Conservation (phyloP, 2,888 invertebrate genomes). For the Eristalis tenax region DNA sequence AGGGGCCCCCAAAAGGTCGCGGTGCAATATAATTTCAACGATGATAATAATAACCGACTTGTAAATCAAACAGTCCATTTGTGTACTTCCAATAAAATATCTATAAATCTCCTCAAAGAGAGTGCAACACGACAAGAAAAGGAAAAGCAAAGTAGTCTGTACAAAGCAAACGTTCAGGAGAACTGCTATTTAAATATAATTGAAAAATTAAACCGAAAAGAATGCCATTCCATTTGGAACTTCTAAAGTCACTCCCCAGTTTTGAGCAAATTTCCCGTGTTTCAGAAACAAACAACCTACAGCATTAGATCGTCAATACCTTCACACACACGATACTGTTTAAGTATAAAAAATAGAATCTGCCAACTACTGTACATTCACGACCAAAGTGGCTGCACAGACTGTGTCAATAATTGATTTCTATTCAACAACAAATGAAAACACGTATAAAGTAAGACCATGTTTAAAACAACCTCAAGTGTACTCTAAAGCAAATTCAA, state of each 20-base stretch:
- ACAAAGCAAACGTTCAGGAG: neutral
- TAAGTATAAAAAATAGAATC: conserved; percentile 22
- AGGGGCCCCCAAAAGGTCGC: no score
- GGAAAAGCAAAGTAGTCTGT: no score
- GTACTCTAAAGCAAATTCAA: conserved; percentile 32
- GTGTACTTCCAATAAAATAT: no score
- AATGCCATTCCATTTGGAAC: neutral
- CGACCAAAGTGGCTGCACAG: neutral
- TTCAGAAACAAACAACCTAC: neutral
- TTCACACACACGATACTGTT: conserved; percentile 7
- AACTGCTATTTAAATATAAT: neutral
- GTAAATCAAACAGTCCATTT: no score
- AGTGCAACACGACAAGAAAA: no score
- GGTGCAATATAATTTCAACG: no score
- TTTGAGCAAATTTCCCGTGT: neutral
- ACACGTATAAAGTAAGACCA: conserved; percentile 23
- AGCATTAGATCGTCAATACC: neutral
- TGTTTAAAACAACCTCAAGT: conserved; percentile 61
- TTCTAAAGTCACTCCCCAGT: neutral
- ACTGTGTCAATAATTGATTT: neutral
- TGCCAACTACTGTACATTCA: neutral
- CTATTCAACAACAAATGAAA: conserved; percentile 31
- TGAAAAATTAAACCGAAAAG: neutral
- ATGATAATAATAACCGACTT: no score
- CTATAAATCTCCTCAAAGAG: no score